Conservation (phyloP, 1,140 invertebrate species). For the honey bee (Apis mellifera) region DNA sequence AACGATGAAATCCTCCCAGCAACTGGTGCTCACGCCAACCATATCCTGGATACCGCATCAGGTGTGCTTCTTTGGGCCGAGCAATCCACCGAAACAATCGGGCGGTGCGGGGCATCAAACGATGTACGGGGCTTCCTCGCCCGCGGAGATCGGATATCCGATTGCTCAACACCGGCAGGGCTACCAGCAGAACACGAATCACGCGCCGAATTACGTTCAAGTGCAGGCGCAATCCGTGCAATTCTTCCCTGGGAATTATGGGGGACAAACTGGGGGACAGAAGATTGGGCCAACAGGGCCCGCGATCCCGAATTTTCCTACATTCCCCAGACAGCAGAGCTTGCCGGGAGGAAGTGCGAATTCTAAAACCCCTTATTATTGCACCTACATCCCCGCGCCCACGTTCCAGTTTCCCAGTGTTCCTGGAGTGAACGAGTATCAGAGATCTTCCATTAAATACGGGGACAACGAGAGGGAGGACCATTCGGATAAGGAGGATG, state of each 20-base stretch:
- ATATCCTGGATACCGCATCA: conserved; percentile 54
- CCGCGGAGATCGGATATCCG: neutral
- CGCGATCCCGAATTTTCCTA: neutral
- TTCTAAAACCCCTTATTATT: conserved; percentile 56
- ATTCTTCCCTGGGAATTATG: neutral
- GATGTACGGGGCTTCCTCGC: conserved; percentile 25
- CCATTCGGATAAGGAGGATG: accelerated
- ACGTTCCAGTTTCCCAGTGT: conserved; percentile 61
- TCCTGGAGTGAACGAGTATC: conserved; percentile 49
- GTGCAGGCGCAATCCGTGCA: conserved; percentile 17
- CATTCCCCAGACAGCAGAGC: conserved; percentile 1
- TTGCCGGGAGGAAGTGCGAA: neutral
- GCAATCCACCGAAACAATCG: neutral
- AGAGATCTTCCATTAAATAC: neutral
- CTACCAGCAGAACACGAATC: conserved; percentile 21
- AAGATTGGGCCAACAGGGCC: conserved; percentile 8
- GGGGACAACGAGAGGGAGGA: neutral
- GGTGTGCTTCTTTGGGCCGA: conserved; percentile 59
- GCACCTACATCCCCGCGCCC: conserved; percentile 63
- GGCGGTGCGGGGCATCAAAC: neutral
- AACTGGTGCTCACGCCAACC: conserved; percentile 50
- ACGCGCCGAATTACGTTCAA: conserved; percentile 28
- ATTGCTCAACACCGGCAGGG: neutral
- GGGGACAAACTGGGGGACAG: neutral
- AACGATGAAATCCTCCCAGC: conserved; percentile 57